phyloP scores from a whole-genome alignment of 1,140 invertebrate species.

The Drosophila takahashii region DNA sequence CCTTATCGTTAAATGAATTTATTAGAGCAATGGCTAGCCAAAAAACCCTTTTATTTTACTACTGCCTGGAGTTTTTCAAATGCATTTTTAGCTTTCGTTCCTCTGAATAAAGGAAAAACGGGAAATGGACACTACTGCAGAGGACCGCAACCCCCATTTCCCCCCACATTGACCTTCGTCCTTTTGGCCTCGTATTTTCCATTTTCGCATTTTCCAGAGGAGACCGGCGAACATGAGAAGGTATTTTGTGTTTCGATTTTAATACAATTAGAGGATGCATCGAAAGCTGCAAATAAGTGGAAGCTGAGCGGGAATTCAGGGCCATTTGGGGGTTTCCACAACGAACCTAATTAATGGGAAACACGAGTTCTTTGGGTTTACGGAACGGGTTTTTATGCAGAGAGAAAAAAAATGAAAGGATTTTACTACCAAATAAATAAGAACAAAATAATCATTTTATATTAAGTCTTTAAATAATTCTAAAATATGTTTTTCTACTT shows the following conservation, averaged over 20 bases:
- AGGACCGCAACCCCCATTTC: slow-evolving; percentile 2
- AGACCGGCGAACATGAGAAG: slow-evolving; percentile 2
- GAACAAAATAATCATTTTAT: background rate
- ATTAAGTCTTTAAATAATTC: too few species aligned
- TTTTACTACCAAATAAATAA: background rate
- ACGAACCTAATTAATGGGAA: slow-evolving; percentile 28
- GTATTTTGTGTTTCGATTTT: slow-evolving; percentile 12
- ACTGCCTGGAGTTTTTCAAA: slow-evolving; percentile 43
- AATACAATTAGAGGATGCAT: slow-evolving; percentile 36
- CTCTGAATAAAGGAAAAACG: slow-evolving; percentile 11
- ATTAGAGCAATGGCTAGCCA: background rate
- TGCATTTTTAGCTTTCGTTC: slow-evolving; percentile 35
- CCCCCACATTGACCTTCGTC: background rate
- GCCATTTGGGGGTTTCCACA: background rate
- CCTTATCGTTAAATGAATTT: too few species aligned
- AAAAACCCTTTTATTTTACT: slow-evolving; percentile 5
- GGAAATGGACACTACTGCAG: slow-evolving; percentile 18
- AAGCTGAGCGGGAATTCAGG: background rate
- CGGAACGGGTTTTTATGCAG: background rate
- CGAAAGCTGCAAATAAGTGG: slow-evolving; percentile 14
- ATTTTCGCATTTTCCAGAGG: slow-evolving; percentile 2
- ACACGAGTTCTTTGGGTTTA: background rate
- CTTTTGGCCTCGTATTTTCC: slow-evolving; percentile 12
- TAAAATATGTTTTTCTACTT: too few species aligned
- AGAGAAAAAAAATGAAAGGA: background rate